A percentile compares a stretch with the other conserved stretches of the same genome.
Conservation (phyloP, 2,888 invertebrate genomes). For the Teinopalpus imperialis region DNA sequence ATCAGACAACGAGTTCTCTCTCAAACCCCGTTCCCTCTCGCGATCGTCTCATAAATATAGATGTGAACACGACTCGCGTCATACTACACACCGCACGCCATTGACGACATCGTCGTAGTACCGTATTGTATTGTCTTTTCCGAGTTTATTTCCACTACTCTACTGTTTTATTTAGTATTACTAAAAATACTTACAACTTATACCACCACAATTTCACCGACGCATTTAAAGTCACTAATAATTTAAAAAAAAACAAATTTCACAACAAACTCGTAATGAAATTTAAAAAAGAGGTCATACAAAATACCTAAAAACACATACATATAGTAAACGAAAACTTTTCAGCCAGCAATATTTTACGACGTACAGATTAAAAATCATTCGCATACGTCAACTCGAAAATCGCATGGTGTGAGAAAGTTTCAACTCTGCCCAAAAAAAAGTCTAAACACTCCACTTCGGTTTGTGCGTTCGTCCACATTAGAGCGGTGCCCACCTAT, state of each 20-base stretch:
- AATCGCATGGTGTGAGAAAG: slow-evolving; percentile 25
- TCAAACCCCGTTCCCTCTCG: slow-evolving; percentile 1
- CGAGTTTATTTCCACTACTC: too few species aligned
- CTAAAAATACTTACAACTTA: too few species aligned
- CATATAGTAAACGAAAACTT: too few species aligned
- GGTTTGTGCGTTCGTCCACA: slow-evolving; percentile 51
- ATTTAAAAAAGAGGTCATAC: too few species aligned
- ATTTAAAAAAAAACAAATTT: too few species aligned
- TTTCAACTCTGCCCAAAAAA: slow-evolving; percentile 41
- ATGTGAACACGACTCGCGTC: slow-evolving; percentile 8
- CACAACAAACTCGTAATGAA: too few species aligned
- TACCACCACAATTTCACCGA: too few species aligned
- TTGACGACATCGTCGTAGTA: slow-evolving; percentile 3
- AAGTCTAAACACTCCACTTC: slow-evolving; percentile 20
- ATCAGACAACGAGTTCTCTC: slow-evolving; percentile 14
- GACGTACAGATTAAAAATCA: slow-evolving; percentile 6
- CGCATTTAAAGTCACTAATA: too few species aligned
- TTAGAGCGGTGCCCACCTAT: slow-evolving; percentile 47
- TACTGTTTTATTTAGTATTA: too few species aligned
- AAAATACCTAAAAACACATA: too few species aligned
- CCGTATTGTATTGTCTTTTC: too few species aligned
- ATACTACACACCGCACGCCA: neutral
- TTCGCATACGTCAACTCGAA: slow-evolving; percentile 31
- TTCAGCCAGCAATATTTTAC: slow-evolving; percentile 11
- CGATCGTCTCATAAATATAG: slow-evolving; percentile 17